Percentiles rank a stretch among this genome's conserved stretches.
Evolutionary conservation across 2,113 vertebrate genomes (phyloP).

Genomic region (Ictalurus punctatus): DNA sequence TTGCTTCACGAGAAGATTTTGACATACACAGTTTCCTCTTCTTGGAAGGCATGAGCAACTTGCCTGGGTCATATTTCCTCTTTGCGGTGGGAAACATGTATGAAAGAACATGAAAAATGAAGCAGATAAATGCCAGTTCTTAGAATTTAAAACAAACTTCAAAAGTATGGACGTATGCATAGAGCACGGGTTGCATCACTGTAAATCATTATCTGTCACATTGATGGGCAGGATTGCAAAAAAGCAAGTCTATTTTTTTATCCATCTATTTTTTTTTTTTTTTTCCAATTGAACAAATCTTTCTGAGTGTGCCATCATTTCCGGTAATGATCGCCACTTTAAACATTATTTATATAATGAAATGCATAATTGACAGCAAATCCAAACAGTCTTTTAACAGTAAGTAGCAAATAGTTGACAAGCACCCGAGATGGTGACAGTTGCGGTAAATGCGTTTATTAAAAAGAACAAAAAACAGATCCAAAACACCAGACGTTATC

Average conservation of each 20-base stretch:
- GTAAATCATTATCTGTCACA: not conserved
- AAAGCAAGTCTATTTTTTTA: not conserved
- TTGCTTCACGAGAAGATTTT: slow-evolving; percentile 15
- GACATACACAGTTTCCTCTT: slow-evolving; percentile 59
- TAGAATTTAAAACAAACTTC: not conserved
- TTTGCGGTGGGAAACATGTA: slow-evolving; percentile 73
- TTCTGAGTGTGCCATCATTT: not conserved
- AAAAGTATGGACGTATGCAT: too few relatives aligned
- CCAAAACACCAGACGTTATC: too few relatives aligned
- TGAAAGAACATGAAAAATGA: slow-evolving; percentile 41
- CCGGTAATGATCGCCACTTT: not conserved
- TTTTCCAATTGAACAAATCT: not conserved
- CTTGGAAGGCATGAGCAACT: slow-evolving; percentile 54
- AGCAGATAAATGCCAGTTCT: not conserved
- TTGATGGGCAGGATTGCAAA: too few relatives aligned
- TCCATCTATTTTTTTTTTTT: not conserved
- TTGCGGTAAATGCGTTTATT: too few relatives aligned
- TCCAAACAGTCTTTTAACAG: too few relatives aligned
- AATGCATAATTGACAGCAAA: too few relatives aligned
- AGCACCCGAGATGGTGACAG: too few relatives aligned
- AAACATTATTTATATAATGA: not conserved
- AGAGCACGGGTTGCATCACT: too few relatives aligned
- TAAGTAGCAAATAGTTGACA: too few relatives aligned
- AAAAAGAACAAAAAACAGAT: too few relatives aligned
- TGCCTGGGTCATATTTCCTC: slow-evolving; percentile 54